A percentile compares a stretch with the other conserved stretches of the same genome.
These are phyloP conservation scores for Petrophora chlorosata DNA, from an alignment of 2,888 invertebrate species.

Conservation along the genomic window DNA sequence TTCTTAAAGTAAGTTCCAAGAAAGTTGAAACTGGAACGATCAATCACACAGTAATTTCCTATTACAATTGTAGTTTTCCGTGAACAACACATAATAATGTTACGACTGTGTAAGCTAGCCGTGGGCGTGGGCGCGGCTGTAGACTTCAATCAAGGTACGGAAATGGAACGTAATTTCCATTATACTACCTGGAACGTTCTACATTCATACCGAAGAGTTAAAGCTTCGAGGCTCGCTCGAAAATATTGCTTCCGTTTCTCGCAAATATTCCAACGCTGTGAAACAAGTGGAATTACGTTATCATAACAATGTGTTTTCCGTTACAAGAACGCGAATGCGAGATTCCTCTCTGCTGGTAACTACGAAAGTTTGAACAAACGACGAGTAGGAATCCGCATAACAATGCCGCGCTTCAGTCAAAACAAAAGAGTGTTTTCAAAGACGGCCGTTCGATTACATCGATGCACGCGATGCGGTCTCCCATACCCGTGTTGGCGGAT, in stretches of 20 bases:
- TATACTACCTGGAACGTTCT: constrained; percentile 54
- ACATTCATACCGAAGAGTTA: constrained; percentile 34
- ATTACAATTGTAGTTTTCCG: constrained; percentile 39
- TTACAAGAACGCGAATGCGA: constrained; percentile 18
- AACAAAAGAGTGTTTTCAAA: constrained; percentile 48
- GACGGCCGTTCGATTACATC: constrained; percentile 42
- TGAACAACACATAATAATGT: constrained; percentile 39
- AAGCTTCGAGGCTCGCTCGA: constrained; percentile 15
- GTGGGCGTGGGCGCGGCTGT: constrained; percentile 48
- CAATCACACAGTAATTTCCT: constrained; percentile 42
- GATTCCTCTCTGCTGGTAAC: constrained; percentile 17
- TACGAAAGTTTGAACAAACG: constrained; percentile 47
- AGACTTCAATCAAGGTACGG: constrained; percentile 68
- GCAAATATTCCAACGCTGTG: constrained; percentile 1
- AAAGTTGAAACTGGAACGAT: constrained; percentile 28
- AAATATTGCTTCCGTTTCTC: constrained; percentile 9
- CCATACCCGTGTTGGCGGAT: constrained; percentile 16
- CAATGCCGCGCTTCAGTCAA: constrained; percentile 47
- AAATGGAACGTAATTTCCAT: constrained; percentile 72
- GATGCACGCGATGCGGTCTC: constrained; percentile 38
- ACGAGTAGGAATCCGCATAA: constrained; percentile 45
- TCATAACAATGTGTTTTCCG: constrained; percentile 22
- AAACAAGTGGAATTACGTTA: constrained; percentile 16
- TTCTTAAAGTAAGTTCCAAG: constrained; percentile 6
- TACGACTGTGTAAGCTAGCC: constrained; percentile 30